phyloP scores from a whole-genome alignment of 2,113 vertebrate genomes.

The Hepsetus odoe region DNA sequence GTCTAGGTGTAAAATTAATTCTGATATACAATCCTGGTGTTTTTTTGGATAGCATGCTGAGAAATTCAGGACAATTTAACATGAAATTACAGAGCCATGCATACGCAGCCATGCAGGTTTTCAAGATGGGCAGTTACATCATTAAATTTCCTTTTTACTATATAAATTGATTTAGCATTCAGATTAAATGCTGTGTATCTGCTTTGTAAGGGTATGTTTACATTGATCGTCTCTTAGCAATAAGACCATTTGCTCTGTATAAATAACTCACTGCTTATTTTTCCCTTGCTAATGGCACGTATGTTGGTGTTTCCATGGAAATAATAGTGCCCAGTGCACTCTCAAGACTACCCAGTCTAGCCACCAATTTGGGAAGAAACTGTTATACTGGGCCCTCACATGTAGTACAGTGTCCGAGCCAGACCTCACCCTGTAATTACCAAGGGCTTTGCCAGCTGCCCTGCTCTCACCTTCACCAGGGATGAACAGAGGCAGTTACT shows the following conservation, averaged over 20 bases:
- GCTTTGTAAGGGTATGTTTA: not conserved
- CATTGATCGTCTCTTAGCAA: slow-evolving; percentile 6
- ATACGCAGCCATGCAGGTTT: not conserved
- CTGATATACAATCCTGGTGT: too few relatives aligned
- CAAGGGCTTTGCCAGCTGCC: slow-evolving; percentile 47
- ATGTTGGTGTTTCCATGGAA: slow-evolving; percentile 1
- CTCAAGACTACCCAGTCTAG: slow-evolving; percentile 14
- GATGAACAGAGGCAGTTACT: not conserved
- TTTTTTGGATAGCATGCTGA: not conserved
- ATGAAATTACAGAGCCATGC: not conserved
- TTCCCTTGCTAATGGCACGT: not conserved
- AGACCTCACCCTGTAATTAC: slow-evolving; percentile 71
- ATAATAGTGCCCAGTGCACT: not conserved
- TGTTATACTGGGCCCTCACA: not conserved
- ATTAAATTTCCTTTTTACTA: slow-evolving; percentile 62
- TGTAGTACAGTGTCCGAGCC: slow-evolving; percentile 56
- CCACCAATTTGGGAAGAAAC: slow-evolving; percentile 2
- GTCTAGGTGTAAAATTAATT: too few relatives aligned
- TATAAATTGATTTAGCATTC: slow-evolving; percentile 60
- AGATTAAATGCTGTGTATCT: slow-evolving; percentile 6
- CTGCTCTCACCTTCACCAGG: slow-evolving; percentile 21
- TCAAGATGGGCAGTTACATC: slow-evolving; percentile 34
- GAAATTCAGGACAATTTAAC: not conserved
- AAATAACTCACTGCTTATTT: not conserved
- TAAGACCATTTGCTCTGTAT: not conserved